Conservation (phyloP, 1,140 invertebrate genomes). For the Neoseiulus cucumeris region DNA sequence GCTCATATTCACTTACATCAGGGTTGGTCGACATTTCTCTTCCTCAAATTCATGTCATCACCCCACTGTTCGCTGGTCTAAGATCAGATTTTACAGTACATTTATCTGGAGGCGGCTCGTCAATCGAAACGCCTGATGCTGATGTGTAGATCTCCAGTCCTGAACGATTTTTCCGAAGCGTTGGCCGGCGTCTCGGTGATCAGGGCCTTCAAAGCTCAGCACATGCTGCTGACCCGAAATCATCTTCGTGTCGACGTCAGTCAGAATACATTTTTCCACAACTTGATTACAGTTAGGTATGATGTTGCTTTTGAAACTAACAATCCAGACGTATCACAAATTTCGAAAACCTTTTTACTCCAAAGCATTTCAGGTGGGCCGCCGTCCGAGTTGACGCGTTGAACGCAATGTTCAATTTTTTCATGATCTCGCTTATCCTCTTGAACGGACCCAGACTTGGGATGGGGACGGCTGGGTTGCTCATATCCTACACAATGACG, state of each 20-base stretch:
- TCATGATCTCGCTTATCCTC: too few relatives aligned
- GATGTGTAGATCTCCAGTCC: not conserved
- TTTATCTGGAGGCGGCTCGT: not conserved
- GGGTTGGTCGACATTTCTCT: not conserved
- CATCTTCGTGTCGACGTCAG: not conserved
- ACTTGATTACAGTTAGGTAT: not conserved
- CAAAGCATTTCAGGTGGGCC: too few relatives aligned
- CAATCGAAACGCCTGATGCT: not conserved
- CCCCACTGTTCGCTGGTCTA: not conserved
- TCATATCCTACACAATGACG: too few relatives aligned
- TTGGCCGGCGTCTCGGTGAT: not conserved
- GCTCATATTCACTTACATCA: not conserved
- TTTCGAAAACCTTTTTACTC: too few relatives aligned
- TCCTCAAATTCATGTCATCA: not conserved
- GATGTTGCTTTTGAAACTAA: not conserved
- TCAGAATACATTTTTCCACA: conserved; percentile 1
- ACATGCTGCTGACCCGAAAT: not conserved
- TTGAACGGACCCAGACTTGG: too few relatives aligned
- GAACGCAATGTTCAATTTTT: too few relatives aligned
- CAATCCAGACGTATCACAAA: too few relatives aligned
- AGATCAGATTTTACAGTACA: not conserved
- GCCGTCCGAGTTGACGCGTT: too few relatives aligned
- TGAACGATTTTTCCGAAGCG: not conserved
- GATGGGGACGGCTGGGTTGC: too few relatives aligned
- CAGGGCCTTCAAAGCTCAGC: not conserved